phyloP scores from a whole-genome alignment of 2,888 invertebrate species.

The Cheilosia vernalis region DNA sequence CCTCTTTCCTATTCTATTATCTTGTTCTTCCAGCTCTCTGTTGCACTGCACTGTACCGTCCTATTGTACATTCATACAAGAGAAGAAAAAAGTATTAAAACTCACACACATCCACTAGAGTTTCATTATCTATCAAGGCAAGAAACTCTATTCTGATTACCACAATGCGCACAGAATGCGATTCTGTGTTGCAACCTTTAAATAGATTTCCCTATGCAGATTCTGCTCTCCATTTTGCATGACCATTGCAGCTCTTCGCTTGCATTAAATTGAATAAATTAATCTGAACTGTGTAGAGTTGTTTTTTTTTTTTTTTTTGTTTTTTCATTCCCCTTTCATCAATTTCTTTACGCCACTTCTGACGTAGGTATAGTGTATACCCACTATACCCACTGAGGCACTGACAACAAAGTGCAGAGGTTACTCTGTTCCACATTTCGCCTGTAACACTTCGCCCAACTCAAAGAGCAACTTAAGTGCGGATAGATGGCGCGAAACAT shows the following conservation, averaged over 20 bases:
- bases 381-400: neutral
- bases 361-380: neutral
- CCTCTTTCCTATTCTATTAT: constrained; percentile 12
- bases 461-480: neutral
- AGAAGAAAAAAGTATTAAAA: neutral
- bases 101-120: constrained; percentile 11
- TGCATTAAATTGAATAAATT: constrained; percentile 58
- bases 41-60: neutral
- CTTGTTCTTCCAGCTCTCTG: neutral
- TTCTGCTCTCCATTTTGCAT: constrained; percentile 19
- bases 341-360: constrained; percentile 21
- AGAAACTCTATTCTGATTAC: constrained; percentile 31
- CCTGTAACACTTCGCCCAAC: constrained; percentile 18
- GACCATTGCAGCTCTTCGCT: constrained; percentile 12
- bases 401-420: constrained; percentile 51
- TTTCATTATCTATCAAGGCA: constrained; percentile 17
- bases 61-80: constrained; percentile 8
- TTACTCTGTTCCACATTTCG: constrained; percentile 46
- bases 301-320: constrained; percentile 2
- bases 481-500: constrained; percentile 41
- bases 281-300: constrained; percentile 39
- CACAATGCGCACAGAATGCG: constrained; percentile 21
- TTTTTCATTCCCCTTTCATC: neutral
- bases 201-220: constrained; percentile 52
- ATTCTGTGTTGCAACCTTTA: constrained; percentile 40